Evolutionary conservation across 2,113 vertebrate genomes (phyloP).

Genomic region (Dolichallabes microphthalmus): DNA sequence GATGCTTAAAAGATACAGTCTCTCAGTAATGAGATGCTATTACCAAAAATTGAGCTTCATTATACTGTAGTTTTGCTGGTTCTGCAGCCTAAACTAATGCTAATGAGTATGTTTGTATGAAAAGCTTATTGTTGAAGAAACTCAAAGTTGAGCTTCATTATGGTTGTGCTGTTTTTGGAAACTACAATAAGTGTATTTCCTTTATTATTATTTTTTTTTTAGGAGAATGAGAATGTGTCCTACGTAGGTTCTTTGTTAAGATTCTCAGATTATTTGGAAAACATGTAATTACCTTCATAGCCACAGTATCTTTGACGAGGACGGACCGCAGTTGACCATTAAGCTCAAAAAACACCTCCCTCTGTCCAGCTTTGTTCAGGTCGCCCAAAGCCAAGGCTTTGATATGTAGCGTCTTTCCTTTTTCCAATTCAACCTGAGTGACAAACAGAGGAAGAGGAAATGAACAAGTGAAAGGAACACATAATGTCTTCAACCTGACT

Average conservation of each 20-base stretch:
- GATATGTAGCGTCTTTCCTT: constrained; percentile 90
- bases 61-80: constrained; percentile 3
- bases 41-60: constrained; percentile 19
- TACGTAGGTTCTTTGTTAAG: constrained; percentile 13
- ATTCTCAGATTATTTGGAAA: constrained; percentile 15
- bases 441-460: not conserved
- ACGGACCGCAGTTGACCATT: constrained; percentile 90
- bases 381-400: constrained; percentile 89
- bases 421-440: constrained; percentile 86
- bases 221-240: not conserved
- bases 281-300: constrained; percentile 82
- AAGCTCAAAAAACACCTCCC: constrained; percentile 92
- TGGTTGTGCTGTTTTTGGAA: not conserved
- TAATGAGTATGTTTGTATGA: not conserved
- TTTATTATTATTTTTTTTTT: too few species aligned
- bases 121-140: not conserved
- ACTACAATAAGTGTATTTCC: not conserved
- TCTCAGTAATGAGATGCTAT: constrained; percentile 33
- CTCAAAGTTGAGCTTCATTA: constrained; percentile 13
- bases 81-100: not conserved
- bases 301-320: constrained; percentile 85
- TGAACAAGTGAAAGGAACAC: not conserved
- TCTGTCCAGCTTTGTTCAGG: constrained; percentile 86
- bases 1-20: constrained; percentile 15
- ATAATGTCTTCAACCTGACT: not conserved